A percentile compares a stretch with the other conserved stretches of the same genome.
Evolutionary conservation across 2,113 vertebrate species (phyloP).

Genomic region (Leptobrachium leishanense): DNA sequence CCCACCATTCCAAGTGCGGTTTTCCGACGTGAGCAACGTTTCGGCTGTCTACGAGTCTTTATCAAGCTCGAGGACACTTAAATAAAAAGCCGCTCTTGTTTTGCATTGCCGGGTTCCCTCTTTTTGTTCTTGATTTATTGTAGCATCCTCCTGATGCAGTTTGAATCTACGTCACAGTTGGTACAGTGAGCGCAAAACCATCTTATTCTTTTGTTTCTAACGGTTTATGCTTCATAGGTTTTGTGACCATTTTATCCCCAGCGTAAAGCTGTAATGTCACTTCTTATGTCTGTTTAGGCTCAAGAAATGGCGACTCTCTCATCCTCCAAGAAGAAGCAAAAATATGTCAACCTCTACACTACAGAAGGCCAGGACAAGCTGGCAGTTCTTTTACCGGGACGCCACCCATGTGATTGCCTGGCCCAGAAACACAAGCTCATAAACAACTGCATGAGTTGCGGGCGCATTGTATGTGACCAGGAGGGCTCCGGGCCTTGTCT

Average conservation of each 20-base stretch:
- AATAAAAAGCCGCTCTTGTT: no score
- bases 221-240: neutral
- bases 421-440: constrained; percentile 93
- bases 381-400: constrained; percentile 83
- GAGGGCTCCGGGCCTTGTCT: constrained; percentile 93
- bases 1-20: no score
- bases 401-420: constrained; percentile 87
- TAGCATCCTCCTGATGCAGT: no score
- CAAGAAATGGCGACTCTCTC: constrained; percentile 70
- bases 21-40: no score
- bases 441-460: constrained; percentile 93
- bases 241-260: no score
- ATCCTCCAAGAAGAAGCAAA: constrained; percentile 85
- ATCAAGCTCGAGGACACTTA: no score
- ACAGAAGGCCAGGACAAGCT: constrained; percentile 90
- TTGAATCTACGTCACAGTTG: no score
- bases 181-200: neutral
- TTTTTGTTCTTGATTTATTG: no score
- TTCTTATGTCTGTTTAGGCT: constrained; percentile 64
- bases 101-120: no score
- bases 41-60: no score
- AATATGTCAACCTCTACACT: constrained; percentile 86
- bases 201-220: neutral
- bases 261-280: no score
- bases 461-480: constrained; percentile 92